A percentile compares a stretch with the other conserved stretches of the same genome.
Conservation (phyloP, 2,888 invertebrate species). For the Allophyes oxyacanthae region DNA sequence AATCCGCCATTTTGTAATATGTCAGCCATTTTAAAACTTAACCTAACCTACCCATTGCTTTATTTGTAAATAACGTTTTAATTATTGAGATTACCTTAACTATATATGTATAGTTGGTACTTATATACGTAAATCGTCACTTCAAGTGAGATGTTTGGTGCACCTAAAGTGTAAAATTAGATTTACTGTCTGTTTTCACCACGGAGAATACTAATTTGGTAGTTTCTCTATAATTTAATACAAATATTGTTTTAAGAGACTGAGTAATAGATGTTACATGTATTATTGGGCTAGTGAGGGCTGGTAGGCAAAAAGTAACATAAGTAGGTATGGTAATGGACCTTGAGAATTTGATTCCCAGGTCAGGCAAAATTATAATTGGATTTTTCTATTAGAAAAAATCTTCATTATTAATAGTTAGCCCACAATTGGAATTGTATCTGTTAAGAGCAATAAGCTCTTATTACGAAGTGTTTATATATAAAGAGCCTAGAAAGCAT, state of each 20-base stretch:
- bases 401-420: slow-evolving; percentile 45
- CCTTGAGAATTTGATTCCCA: not conserved
- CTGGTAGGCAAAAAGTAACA: too few relatives aligned
- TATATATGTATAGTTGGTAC: slow-evolving; percentile 57
- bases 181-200: slow-evolving; percentile 50
- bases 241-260: slow-evolving; percentile 17
- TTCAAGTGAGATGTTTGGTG: slow-evolving; percentile 67
- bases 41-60: slow-evolving; percentile 70
- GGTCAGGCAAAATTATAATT: slow-evolving; percentile 44
- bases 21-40: slow-evolving; percentile 65
- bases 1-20: slow-evolving; percentile 60
- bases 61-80: slow-evolving; percentile 78
- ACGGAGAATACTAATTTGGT: slow-evolving; percentile 25
- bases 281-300: too few relatives aligned
- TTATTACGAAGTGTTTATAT: too few relatives aligned
- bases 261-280: slow-evolving; percentile 14
- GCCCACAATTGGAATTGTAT: slow-evolving; percentile 8
- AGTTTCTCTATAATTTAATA: slow-evolving; percentile 28
- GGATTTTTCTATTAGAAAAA: slow-evolving; percentile 53
- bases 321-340: not conserved
- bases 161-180: slow-evolving; percentile 61
- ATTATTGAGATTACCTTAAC: slow-evolving; percentile 65
- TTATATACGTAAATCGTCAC: slow-evolving; percentile 56
- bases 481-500: too few relatives aligned
- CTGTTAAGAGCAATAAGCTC: too few relatives aligned